Evolutionary conservation across 2,888 invertebrate species (phyloP), one percentile per base, ranked within the genome.

Genomic region (Phortica magna): DNA sequence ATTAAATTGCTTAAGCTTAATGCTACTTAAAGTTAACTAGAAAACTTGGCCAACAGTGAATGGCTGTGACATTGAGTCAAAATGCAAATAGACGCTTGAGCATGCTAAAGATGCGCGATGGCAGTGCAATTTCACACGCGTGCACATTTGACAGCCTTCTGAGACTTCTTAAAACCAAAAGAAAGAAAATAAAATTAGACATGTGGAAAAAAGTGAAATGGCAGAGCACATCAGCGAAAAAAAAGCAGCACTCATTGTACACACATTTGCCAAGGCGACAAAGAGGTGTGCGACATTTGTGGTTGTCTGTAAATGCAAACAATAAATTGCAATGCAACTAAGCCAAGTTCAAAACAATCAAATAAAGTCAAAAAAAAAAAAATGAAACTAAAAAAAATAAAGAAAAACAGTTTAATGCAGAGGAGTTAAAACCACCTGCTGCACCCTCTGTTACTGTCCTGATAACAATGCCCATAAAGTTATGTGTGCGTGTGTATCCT

Each of bases 1-100:
- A 88, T 85, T 88, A 84, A 86, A 84, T 80, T 83, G 43, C 55
- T 57, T 39, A 59, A 61, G 17, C 22, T 85, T 78, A 80, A 87
- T 78, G 83, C 85, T 84, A 81, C 88, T 86, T 88, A 82, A 76
- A 42, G 77, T 82, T 85, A 85, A 84, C 82, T 83, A 72, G 80
- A 87, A 87, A 85, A 87, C 83, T 85, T 88, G 74, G 73, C 7
- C 19, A 10, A 39, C n/a, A 67, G 14, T 42, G 14, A 42, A 22
- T 22, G 61, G 22, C 42, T 42, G 7, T 41, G n/a, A 67, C 14
- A 42, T 14, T 41, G 65, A 22, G 64, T 12, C 7, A 64, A 22
- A 31, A 9, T 70, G 53, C 7, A 14, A 48, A 17, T 65, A 2
- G 12, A 31, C 31, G 31, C 31, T 31, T 9, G 10, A 39, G 68